These are phyloP conservation scores for Loripinus fragilis DNA, from an alignment of 2,888 invertebrate genomes.

Conservation along the genomic window DNA sequence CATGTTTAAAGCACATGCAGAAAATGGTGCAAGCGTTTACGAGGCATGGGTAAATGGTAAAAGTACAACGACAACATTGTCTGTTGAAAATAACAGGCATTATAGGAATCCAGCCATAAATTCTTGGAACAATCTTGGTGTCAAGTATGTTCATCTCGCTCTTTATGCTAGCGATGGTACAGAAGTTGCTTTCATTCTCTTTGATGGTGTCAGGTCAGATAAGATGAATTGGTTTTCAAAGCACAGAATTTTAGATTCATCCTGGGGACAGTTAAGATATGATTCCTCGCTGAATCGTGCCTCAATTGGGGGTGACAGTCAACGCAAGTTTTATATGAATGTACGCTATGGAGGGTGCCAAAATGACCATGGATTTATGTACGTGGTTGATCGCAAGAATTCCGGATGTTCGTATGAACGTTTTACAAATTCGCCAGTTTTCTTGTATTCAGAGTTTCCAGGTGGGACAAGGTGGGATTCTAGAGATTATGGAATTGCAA, in stretches of 20 bases:
- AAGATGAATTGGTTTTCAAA: constrained; percentile 9
- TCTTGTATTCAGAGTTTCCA: neutral
- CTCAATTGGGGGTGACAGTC: neutral
- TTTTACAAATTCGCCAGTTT: neutral
- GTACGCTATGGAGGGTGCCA: neutral
- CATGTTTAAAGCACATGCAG: neutral
- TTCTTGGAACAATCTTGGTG: neutral
- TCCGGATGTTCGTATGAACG: neutral
- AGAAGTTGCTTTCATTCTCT: no score
- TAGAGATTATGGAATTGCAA: neutral
- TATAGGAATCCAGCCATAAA: neutral
- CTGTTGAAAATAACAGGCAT: no score
- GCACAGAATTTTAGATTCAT: neutral
- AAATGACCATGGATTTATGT: neutral
- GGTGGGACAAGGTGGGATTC: constrained; percentile 1
- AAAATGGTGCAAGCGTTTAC: neutral
- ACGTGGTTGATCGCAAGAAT: no score
- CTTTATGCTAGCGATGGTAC: no score
- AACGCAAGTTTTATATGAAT: neutral
- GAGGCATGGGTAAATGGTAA: no score
- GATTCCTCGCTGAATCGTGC: neutral
- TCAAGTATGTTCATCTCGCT: neutral
- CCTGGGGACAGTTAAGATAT: constrained; percentile 1
- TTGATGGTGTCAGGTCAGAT: no score
- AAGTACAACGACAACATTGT: no score